Percentiles rank a stretch among this genome's conserved stretches.
Evolutionary conservation across 2,797 vertebrate genomes (phyloP).

Genomic region (Intellagama lesueurii): DNA sequence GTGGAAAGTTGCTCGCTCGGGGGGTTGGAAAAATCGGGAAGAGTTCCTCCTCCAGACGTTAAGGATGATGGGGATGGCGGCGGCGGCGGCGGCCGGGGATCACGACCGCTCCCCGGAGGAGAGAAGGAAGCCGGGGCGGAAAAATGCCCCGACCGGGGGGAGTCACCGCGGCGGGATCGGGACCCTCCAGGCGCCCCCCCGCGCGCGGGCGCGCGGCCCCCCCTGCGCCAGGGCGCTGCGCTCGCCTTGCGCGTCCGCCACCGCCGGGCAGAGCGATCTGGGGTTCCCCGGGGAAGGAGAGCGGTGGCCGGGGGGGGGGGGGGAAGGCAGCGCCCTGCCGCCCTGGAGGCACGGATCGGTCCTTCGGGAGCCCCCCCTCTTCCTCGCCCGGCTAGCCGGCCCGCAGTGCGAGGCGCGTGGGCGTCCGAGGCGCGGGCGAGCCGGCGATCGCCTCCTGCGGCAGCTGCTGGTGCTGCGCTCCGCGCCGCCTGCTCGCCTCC

Average conservation of each 20-base stretch:
- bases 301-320: background rate
- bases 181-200: background rate
- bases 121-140: background rate
- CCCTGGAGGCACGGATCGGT: background rate
- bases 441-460: conserved; percentile 26
- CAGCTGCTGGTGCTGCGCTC: conserved; percentile 33
- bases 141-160: background rate
- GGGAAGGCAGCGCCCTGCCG: background rate
- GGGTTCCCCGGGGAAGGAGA: background rate
- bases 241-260: too few relatives aligned
- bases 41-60: background rate
- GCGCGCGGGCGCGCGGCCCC: conserved; percentile 48
- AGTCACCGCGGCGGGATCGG: background rate
- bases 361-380: background rate
- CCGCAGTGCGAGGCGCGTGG: background rate
- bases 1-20: conserved; percentile 54
- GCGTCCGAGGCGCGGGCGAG: conserved; percentile 10
- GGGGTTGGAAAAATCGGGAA: accelerated
- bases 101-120: background rate
- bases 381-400: conserved; percentile 51
- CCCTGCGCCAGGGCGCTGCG: conserved; percentile 3
- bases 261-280: background rate
- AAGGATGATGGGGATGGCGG: accelerated
- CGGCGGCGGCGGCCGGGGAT: too few relatives aligned
- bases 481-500: background rate